phyloP scores from a whole-genome alignment of 2,113 vertebrate species.

The Pithys albifrons region DNA sequence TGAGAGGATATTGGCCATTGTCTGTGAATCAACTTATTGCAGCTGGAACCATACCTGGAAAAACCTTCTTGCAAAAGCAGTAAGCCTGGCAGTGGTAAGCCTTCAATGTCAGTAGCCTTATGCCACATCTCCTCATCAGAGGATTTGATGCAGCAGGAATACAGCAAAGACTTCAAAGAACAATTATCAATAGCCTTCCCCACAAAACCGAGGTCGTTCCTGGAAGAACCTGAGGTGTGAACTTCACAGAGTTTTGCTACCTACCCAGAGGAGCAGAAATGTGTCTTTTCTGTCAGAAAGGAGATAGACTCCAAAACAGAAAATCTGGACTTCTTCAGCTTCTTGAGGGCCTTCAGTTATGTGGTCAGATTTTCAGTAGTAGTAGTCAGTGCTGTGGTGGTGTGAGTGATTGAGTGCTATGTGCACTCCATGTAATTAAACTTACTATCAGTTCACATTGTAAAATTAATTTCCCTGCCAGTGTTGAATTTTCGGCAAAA shows the following conservation, averaged over 20 bases:
- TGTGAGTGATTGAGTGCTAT: background rate
- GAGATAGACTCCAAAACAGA: background rate
- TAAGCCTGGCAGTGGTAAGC: background rate
- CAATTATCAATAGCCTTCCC: background rate
- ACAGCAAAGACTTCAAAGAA: background rate
- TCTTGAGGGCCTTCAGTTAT: background rate
- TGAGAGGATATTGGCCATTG: conserved; percentile 15
- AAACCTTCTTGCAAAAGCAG: background rate
- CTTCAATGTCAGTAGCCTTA: background rate
- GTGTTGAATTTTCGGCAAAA: background rate
- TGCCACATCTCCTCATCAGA: background rate
- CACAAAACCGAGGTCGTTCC: rapidly evolving
- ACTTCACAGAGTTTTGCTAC: background rate
- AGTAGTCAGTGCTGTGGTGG: background rate
- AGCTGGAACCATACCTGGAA: background rate
- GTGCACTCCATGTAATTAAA: background rate
- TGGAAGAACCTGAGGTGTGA: rapidly evolving
- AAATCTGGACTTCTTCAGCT: background rate
- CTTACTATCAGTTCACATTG: background rate
- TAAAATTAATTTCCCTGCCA: background rate
- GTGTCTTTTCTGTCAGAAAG: background rate
- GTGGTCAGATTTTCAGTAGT: background rate
- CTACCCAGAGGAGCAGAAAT: background rate
- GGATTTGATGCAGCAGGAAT: background rate
- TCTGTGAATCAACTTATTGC: background rate